Evolutionary conservation across 2,888 invertebrate genomes (phyloP), one percentile per base, ranked within the genome.

Genomic region (Stenodera caucasica): DNA sequence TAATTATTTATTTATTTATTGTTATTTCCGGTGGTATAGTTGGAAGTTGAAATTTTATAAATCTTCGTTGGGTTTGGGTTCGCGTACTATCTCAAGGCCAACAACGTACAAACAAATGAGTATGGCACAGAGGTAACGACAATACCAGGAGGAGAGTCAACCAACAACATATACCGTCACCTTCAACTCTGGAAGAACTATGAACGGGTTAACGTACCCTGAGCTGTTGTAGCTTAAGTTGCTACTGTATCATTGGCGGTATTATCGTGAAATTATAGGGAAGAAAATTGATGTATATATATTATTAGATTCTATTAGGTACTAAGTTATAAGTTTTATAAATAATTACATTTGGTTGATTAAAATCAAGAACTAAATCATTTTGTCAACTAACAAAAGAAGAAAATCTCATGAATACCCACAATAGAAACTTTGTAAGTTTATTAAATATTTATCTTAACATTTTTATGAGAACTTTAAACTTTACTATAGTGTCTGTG

Each of bases 21-120:
- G 21, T 40, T 51, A 52, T 58, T 61, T 61, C 61, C 61, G 61
- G 61, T 57, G 35, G 51, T 53, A 54, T 57, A 32, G 50, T 30
- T 37, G 49, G 18, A 30, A 49, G 49, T 55, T 45, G 37, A 18
- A 40, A 59, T 54, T n/a, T 49, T 50, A 50, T 51, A 49, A 35
- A 59, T 65, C 64, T 67, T 68, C 65, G 69, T 66, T 40, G 5
- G 15, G 40, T 18, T 40, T 65, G 66, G 66, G 66, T 67, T 69
- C 66, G 71, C 69, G 70, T 68, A 67, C 66, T 63, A 59, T 65
- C 63, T 67, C 71, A 72, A 72, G 72, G 71, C 68, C 72, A 68
- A 60, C 57, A 58, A 57, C 63, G 64, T 66, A 66, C 67, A 70
- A 70, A 69, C 70, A 68, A 70, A 70, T 67, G 64, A 63, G 63